These are phyloP conservation scores for Parelbella ahira DNA, from an alignment of 2,888 invertebrate genomes.

Conservation along the genomic window DNA sequence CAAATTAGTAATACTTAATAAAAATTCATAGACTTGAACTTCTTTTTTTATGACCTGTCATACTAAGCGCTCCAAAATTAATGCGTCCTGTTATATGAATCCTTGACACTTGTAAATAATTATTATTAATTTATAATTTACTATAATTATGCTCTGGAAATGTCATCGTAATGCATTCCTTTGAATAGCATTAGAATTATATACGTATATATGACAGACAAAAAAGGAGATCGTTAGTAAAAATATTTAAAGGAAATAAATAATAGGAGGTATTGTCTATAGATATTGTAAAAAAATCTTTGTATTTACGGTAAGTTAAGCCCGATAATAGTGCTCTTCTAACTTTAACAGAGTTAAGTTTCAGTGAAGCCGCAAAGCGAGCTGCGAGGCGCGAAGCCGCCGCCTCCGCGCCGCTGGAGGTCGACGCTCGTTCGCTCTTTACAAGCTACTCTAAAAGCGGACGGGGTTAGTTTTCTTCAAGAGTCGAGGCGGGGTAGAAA, in stretches of 20 bases:
- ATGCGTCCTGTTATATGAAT: slow-evolving; percentile 8
- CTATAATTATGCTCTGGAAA: slow-evolving; percentile 11
- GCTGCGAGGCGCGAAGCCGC: slow-evolving; percentile 10
- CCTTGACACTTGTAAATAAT: slow-evolving; percentile 19
- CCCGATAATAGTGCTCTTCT: too few relatives aligned
- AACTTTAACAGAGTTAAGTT: slow-evolving; percentile 16
- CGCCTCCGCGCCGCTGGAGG: slow-evolving; percentile 9
- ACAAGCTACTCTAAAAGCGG: slow-evolving; percentile 30
- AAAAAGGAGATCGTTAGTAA: too few relatives aligned
- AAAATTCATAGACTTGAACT: slow-evolving; percentile 9
- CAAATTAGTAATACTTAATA: slow-evolving; percentile 5
- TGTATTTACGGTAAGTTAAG: too few relatives aligned
- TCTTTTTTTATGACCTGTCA: not conserved
- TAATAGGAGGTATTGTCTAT: too few relatives aligned
- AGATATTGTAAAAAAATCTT: too few relatives aligned
- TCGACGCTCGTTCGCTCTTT: slow-evolving; percentile 21
- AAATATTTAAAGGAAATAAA: too few relatives aligned
- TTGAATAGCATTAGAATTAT: too few relatives aligned
- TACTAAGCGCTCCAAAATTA: slow-evolving; percentile 1
- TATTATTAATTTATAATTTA: slow-evolving; percentile 7
- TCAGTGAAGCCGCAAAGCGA: slow-evolving; percentile 5
- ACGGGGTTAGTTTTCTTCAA: slow-evolving; percentile 59
- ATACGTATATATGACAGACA: too few relatives aligned
- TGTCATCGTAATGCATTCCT: slow-evolving; percentile 4
- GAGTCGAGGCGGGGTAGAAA: slow-evolving; percentile 71